Conservation (phyloP, 2,113 vertebrate species). For the Oryctolagus cuniculus region mOryCun1.1 NC_091434.1:13669001-13669500, state of each 20-base stretch:
- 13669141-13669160: neutral
- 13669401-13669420: neutral
- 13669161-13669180: neutral
- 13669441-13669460: neutral
- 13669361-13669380: neutral
- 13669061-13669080: neutral
- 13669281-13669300: conserved; percentile 54
- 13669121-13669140: neutral
- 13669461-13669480: neutral
- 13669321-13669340: conserved; percentile 27
- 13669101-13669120: neutral
- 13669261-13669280: conserved; percentile 35
- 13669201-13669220: conserved; percentile 44
- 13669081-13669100: neutral
- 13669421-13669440: neutral
- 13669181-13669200: neutral
- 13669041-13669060: neutral
- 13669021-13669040: neutral
- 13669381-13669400: neutral
- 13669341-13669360: conserved; percentile 28
- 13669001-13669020: neutral
- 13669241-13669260: conserved; percentile 71
- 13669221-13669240: conserved; percentile 64
- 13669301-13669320: neutral
- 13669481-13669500: neutral